phyloP scores from a whole-genome alignment of 2,113 vertebrate genomes.

The Proterorhinus semilunaris region DNA sequence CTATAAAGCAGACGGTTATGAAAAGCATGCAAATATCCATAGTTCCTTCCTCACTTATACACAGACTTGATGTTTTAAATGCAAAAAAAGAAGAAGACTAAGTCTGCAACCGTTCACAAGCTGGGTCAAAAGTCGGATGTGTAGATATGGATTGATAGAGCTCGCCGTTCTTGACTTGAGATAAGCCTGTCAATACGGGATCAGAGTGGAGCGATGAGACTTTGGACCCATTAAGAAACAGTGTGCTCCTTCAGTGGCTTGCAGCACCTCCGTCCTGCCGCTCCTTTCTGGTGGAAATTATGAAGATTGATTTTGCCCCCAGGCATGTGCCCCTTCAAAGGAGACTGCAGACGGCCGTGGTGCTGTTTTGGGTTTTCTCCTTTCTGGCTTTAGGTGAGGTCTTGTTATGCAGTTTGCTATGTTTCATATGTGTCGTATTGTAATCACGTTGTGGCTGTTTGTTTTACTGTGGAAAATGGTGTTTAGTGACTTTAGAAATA shows the following conservation, averaged over 20 bases:
- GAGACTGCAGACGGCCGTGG: slow-evolving; percentile 79
- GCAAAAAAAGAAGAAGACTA: neutral
- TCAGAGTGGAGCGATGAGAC: slow-evolving; percentile 53
- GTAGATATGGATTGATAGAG: slow-evolving; percentile 44
- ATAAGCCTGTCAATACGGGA: slow-evolving; percentile 51
- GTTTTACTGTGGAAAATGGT: no score
- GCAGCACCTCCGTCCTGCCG: slow-evolving; percentile 5
- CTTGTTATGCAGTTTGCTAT: neutral
- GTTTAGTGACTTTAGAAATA: no score
- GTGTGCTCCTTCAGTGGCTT: slow-evolving; percentile 6
- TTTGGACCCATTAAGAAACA: slow-evolving; percentile 64
- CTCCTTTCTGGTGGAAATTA: slow-evolving; percentile 41
- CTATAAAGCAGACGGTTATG: neutral
- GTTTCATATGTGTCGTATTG: neutral
- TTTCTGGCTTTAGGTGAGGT: slow-evolving; percentile 84
- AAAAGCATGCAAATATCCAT: neutral
- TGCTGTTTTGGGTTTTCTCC: slow-evolving; percentile 81
- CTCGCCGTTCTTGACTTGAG: slow-evolving; percentile 29
- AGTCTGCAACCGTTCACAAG: neutral
- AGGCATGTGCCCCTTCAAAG: slow-evolving; percentile 64
- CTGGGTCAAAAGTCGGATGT: slow-evolving; percentile 61
- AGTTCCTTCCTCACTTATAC: neutral
- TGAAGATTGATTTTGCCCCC: slow-evolving; percentile 83
- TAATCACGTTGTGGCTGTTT: no score
- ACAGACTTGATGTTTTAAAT: neutral